A percentile compares a stretch with the other conserved stretches of the same genome.
Conservation (phyloP, 2,797 vertebrate genomes). For the Trematomus bernacchii region DNA sequence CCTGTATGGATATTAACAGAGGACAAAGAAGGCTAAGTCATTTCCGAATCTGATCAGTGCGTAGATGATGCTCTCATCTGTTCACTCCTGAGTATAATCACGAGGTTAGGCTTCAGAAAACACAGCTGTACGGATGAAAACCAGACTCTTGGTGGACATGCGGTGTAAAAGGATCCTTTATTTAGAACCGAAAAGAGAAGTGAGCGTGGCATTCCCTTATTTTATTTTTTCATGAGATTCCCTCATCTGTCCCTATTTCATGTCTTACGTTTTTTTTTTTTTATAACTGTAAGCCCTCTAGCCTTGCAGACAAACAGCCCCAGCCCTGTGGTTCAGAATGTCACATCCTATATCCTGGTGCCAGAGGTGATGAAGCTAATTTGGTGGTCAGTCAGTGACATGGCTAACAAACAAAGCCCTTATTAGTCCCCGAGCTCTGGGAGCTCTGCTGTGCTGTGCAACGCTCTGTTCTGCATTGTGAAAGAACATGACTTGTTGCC, state of each 20-base stretch:
- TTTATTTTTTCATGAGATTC: constrained; percentile 44
- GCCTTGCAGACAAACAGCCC: constrained; percentile 66
- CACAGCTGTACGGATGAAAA: constrained; percentile 30
- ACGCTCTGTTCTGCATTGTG: constrained; percentile 60
- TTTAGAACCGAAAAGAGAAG: constrained; percentile 33
- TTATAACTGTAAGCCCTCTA: constrained; percentile 27
- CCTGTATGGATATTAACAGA: constrained; percentile 25
- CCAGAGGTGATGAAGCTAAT: constrained; percentile 86
- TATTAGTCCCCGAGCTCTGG: constrained; percentile 75
- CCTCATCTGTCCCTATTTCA: constrained; percentile 49
- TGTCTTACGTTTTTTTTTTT: constrained; percentile 25
- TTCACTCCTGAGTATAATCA: constrained; percentile 37
- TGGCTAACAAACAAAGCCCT: constrained; percentile 82
- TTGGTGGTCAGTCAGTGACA: constrained; percentile 83
- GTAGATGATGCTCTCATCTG: constrained; percentile 26
- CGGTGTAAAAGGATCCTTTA: constrained; percentile 30
- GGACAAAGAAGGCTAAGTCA: constrained; percentile 33
- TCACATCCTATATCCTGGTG: constrained; percentile 81
- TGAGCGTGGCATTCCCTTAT: constrained; percentile 18
- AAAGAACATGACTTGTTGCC: constrained; percentile 66
- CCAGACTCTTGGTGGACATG: constrained; percentile 15
- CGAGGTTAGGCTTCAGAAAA: constrained; percentile 23
- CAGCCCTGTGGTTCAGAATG: constrained; percentile 74
- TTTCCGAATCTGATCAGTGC: constrained; percentile 35
- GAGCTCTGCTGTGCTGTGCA: constrained; percentile 56